Conservation (phyloP, 1,140 invertebrate genomes). For the Chrysomallon squamiferum region DNA sequence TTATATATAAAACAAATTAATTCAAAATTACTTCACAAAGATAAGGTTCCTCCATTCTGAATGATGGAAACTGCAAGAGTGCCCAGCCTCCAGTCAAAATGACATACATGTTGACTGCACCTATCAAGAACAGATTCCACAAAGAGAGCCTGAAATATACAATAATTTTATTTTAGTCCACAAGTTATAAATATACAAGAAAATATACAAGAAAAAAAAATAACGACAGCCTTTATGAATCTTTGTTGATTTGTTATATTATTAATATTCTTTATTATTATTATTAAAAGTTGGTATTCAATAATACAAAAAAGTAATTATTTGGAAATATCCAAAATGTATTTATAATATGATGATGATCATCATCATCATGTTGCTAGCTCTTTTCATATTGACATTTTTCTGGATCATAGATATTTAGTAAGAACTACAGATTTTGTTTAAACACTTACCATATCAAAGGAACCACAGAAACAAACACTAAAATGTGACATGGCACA, state of each 20-base stretch:
- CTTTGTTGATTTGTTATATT: no score
- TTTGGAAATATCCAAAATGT: no score
- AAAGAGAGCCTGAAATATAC: slow-evolving; percentile 40
- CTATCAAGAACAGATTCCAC: slow-evolving; percentile 37
- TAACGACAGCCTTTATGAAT: no score
- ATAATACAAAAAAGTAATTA: no score
- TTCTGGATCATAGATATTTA: no score
- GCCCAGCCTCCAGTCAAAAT: slow-evolving; percentile 47
- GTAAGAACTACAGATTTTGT: no score
- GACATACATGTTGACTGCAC: slow-evolving; percentile 36
- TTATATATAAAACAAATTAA: not conserved
- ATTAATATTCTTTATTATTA: no score
- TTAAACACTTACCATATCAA: slow-evolving; percentile 46
- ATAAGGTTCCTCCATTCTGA: slow-evolving; percentile 39
- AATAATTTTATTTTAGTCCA: not conserved
- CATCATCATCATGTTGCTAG: no score
- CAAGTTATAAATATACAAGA: not conserved
- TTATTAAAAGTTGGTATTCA: no score
- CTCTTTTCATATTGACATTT: no score
- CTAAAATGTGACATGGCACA: slow-evolving; percentile 35
- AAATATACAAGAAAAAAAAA: slow-evolving; percentile 4
- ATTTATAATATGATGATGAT: no score
- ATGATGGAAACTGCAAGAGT: slow-evolving; percentile 43
- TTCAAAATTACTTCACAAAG: slow-evolving; percentile 26
- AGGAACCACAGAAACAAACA: slow-evolving; percentile 40